Evolutionary conservation across 1,140 invertebrate species (phyloP), one percentile per base, ranked within the genome.

Genomic region (Centruroides sculpturatus): DNA sequence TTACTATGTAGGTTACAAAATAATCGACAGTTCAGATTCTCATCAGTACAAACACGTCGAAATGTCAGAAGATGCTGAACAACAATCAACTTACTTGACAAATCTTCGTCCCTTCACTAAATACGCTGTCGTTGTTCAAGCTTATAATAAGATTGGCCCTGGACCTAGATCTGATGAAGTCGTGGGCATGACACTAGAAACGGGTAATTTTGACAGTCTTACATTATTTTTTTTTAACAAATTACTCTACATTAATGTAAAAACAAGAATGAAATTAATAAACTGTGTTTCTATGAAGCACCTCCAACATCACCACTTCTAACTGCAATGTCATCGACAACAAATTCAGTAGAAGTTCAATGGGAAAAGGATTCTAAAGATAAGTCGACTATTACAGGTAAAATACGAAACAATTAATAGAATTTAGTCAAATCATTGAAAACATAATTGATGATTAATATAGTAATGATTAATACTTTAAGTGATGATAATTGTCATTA

Each of bases 101-200:
- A 60, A 57, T 23, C 67, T 77, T 50, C 68, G 72, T 51, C 75
- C 75, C 56, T 74, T 73, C 62, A 76, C 75, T 3, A 69, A 70
- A 51, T 77, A 77, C 62, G 66, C 69, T 5, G 67, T 76, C 23
- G 69, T 75, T 9, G 66, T 76, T 5, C 74, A 76, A 61, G 72
- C 71, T 53, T 75, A 68, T 64, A 76, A 76, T 64, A 59, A 63
- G 0, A 71, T 74, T 50, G 79, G 79, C 1, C 69, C 73, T 13
- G 89, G 89, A 35, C 89, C 89, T 4, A 73, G 84, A 1, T 86
- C 85, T 1, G 83, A 86, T 56, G 82, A 85, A 49, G 77, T 83
- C 0, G 77, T 81, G 0, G 83, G 83, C 0, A 84, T 86, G 67
- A 90, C 87, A 23, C 76, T 87, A 69, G 86, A 88, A 73, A 60